Conservation (phyloP, 2,113 vertebrate genomes). For the Nycticryphes semicollaris region DNA sequence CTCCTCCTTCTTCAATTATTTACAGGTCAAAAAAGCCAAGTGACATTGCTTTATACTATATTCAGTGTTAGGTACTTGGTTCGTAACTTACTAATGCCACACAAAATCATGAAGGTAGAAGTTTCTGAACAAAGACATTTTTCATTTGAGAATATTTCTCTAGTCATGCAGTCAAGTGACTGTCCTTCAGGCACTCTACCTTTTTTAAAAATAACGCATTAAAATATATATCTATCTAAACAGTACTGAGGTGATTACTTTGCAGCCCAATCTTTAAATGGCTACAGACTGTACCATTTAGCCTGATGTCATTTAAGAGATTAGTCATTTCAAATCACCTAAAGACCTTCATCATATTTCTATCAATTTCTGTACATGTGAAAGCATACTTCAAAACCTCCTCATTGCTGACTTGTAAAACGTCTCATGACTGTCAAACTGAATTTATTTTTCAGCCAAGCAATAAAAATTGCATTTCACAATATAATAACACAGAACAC, state of each 20-base stretch:
- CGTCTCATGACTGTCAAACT: background rate
- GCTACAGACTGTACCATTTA: background rate
- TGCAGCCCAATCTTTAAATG: slow-evolving; percentile 10
- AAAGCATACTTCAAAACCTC: slow-evolving; percentile 25
- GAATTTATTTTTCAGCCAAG: slow-evolving; percentile 37
- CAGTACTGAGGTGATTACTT: slow-evolving; percentile 15
- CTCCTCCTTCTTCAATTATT: slow-evolving; percentile 80
- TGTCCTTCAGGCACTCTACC: slow-evolving; percentile 30
- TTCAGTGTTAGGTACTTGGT: slow-evolving; percentile 58
- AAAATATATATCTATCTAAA: background rate
- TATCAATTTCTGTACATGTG: background rate
- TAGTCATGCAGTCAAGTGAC: slow-evolving; percentile 40
- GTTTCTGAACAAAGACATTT: slow-evolving; percentile 51
- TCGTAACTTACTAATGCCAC: slow-evolving; percentile 63
- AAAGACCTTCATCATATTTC: background rate
- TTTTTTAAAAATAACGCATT: slow-evolving; percentile 54
- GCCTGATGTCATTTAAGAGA: background rate
- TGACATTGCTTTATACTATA: slow-evolving; percentile 66
- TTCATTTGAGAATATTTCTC: slow-evolving; percentile 42
- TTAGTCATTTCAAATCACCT: slow-evolving; percentile 6
- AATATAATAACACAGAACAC: background rate
- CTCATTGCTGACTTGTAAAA: slow-evolving; percentile 16
- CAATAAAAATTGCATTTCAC: slow-evolving; percentile 8
- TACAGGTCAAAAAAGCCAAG: slow-evolving; percentile 67
- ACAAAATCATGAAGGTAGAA: slow-evolving; percentile 64